phyloP scores from a whole-genome alignment of 35 echinoderm and acorn worm species.

The Apostichopus japonicus region DNA sequence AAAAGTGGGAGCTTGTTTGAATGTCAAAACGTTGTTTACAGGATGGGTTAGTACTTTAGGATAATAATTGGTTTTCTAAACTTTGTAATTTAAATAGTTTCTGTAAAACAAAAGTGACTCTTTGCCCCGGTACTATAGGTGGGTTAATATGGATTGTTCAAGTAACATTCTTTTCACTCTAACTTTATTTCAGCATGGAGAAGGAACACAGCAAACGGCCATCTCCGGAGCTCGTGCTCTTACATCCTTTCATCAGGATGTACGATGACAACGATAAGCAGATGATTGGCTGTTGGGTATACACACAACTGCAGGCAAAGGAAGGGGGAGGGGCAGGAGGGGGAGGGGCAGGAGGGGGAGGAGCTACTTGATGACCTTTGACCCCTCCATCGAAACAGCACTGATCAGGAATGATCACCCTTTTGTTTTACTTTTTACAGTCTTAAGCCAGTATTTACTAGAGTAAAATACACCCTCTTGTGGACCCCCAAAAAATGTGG shows the following conservation, averaged over 20 bases:
- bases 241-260: slow-evolving; percentile 75
- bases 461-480: too few species aligned
- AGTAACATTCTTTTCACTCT: background rate
- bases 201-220: slow-evolving; percentile 68
- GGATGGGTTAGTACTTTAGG: too few species aligned
- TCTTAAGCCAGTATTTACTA: too few species aligned
- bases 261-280: slow-evolving; percentile 84
- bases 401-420: too few species aligned
- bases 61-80: too few species aligned
- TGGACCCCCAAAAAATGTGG: too few species aligned
- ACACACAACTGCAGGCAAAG: slow-evolving; percentile 58
- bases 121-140: background rate
- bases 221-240: slow-evolving; percentile 55
- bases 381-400: too few species aligned
- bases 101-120: background rate
- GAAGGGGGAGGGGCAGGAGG: too few species aligned
- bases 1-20: background rate
- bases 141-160: background rate
- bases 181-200: slow-evolving; percentile 57
- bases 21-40: background rate
- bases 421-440: too few species aligned
- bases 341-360: too few species aligned
- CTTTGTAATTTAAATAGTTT: background rate
- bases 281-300: slow-evolving; percentile 80
- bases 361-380: too few species aligned